phyloP scores from a whole-genome alignment of 1,140 invertebrate species.

The Danaus plexippus region DNA sequence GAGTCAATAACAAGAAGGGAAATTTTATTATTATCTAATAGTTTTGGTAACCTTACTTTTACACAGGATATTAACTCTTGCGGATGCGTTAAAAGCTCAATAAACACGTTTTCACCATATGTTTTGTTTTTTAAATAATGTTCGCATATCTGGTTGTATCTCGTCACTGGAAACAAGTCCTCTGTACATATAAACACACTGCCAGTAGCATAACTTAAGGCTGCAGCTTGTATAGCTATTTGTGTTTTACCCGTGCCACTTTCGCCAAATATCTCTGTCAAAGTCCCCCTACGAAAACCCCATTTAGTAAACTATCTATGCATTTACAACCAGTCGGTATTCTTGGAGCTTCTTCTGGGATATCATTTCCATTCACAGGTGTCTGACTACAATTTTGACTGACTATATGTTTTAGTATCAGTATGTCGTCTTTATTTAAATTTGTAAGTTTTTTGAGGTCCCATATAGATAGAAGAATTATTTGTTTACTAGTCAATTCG shows the following conservation, averaged over 20 bases:
- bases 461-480: constrained; percentile 42
- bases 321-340: constrained; percentile 75
- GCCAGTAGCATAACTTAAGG: constrained; percentile 37
- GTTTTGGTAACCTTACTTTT: constrained; percentile 41
- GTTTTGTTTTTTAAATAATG: constrained; percentile 14
- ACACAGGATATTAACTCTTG: constrained; percentile 47
- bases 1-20: constrained; percentile 51
- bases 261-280: constrained; percentile 88
- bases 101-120: constrained; percentile 44
- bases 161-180: constrained; percentile 55
- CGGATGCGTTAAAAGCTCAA: constrained; percentile 55
- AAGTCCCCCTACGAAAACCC: constrained; percentile 82
- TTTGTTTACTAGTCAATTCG: constrained; percentile 45
- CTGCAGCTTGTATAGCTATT: constrained; percentile 81
- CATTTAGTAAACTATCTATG: constrained; percentile 76
- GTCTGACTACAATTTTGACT: constrained; percentile 27
- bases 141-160: constrained; percentile 47
- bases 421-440: constrained; percentile 39
- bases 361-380: constrained; percentile 21
- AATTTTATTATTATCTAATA: constrained; percentile 34
- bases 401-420: constrained; percentile 43
- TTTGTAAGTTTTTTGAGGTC: constrained; percentile 55
- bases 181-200: constrained; percentile 58
- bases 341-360: constrained; percentile 23
- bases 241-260: constrained; percentile 90